phyloP scores from a whole-genome alignment of 2,113 vertebrate genomes.

The Polypterus bichir region DNA sequence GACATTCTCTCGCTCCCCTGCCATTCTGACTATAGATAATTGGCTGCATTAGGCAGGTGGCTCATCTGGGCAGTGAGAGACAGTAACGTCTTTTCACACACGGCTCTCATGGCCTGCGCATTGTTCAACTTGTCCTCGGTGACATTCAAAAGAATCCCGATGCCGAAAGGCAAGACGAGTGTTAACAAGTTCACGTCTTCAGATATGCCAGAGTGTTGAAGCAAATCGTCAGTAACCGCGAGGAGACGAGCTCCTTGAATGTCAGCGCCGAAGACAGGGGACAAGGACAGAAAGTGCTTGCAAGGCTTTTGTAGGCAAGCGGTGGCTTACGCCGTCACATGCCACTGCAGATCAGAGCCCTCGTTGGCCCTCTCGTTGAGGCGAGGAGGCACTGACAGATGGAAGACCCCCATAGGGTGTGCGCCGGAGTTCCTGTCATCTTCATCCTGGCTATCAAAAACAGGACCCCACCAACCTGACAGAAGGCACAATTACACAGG shows the following conservation, averaged over 20 bases:
- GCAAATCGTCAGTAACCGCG: constrained; percentile 16
- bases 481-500: not conserved
- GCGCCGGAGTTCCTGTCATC: not conserved
- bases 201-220: constrained; percentile 10
- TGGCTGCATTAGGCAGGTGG: not conserved
- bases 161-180: not conserved
- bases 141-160: constrained; percentile 3
- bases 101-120: not conserved
- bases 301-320: constrained; percentile 5
- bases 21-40: not conserved
- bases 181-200: constrained; percentile 9
- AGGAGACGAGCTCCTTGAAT: constrained; percentile 4
- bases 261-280: constrained; percentile 9
- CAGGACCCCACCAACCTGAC: not conserved
- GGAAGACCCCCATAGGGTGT: constrained; percentile 1
- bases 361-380: constrained; percentile 17
- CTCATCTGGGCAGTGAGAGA: not conserved
- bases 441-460: not conserved
- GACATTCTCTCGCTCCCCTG: too few relatives aligned
- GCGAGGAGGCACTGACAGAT: constrained; percentile 1
- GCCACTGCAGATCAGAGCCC: constrained; percentile 6
- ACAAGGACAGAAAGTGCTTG: constrained; percentile 5
- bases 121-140: constrained; percentile 2
- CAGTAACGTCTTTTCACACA: not conserved
- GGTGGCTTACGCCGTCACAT: constrained; percentile 7